phyloP scores from a whole-genome alignment of 2,888 invertebrate species.

The Homarus gammarus region DNA sequence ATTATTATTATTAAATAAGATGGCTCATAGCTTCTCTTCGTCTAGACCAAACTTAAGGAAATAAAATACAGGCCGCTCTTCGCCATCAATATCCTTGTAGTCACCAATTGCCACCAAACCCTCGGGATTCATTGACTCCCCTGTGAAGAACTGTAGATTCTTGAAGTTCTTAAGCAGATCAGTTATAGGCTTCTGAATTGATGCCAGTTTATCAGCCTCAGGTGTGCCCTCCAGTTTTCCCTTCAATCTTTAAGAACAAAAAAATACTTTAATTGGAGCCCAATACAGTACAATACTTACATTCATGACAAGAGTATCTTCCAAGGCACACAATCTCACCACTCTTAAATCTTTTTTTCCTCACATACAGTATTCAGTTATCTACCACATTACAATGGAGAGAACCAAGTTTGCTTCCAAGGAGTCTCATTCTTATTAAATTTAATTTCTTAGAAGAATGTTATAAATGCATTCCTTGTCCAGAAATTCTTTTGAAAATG shows the following conservation, averaged over 20 bases:
- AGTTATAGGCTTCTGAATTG: constrained; percentile 72
- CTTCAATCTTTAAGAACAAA: constrained; percentile 87
- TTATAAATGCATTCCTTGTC: too few relatives aligned
- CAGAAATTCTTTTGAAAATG: too few relatives aligned
- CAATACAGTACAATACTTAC: too few relatives aligned
- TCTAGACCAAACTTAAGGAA: constrained; percentile 97
- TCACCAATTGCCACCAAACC: constrained; percentile 96
- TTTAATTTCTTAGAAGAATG: too few relatives aligned
- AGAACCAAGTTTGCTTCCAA: too few relatives aligned
- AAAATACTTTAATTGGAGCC: too few relatives aligned
- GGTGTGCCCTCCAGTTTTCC: constrained; percentile 88
- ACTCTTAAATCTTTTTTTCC: too few relatives aligned
- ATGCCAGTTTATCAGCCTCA: constrained; percentile 58
- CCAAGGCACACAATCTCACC: too few relatives aligned
- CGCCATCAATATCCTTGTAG: constrained; percentile 92
- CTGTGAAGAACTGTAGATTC: constrained; percentile 81
- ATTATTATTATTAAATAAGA: constrained; percentile 21
- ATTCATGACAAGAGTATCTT: too few relatives aligned
- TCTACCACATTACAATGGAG: too few relatives aligned
- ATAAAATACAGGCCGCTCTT: constrained; percentile 92
- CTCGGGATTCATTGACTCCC: constrained; percentile 95
- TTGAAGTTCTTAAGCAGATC: constrained; percentile 75
- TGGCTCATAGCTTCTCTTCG: constrained; percentile 93
- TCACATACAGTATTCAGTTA: too few relatives aligned
- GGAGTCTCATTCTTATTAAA: too few relatives aligned